phyloP scores from a whole-genome alignment of 2,113 vertebrate genomes.

The Anoura caudifer region DNA sequence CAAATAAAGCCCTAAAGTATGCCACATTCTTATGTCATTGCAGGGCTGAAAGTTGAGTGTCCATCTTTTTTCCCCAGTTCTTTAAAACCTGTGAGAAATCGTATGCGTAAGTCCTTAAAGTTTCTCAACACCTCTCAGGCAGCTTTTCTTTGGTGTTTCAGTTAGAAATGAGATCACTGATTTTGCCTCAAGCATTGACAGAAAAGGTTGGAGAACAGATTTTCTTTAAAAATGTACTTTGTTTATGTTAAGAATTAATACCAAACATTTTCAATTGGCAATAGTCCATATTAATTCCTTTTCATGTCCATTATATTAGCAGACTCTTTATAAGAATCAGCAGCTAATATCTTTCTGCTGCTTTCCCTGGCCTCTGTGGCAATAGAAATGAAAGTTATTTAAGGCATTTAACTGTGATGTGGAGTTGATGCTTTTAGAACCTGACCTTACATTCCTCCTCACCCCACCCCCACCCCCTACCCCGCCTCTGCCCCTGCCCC shows the following conservation, averaged over 20 bases:
- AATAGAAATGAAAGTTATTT: slow-evolving; percentile 44
- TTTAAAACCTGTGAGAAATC: background rate
- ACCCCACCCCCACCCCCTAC: too few relatives aligned
- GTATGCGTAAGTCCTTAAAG: background rate
- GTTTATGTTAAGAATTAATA: slow-evolving; percentile 1
- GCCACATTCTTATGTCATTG: background rate
- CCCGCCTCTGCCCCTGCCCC: too few relatives aligned
- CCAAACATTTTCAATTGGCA: slow-evolving; percentile 18
- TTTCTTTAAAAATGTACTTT: background rate
- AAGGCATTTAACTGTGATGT: slow-evolving; percentile 24
- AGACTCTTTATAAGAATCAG: slow-evolving; percentile 32
- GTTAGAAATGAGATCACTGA: slow-evolving; percentile 23
- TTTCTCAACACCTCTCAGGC: background rate
- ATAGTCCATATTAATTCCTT: background rate
- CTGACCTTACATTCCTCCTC: slow-evolving; percentile 12
- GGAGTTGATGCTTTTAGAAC: background rate
- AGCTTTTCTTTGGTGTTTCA: background rate
- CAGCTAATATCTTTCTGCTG: slow-evolving; percentile 42
- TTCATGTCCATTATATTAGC: slow-evolving; percentile 29
- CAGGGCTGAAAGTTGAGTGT: background rate
- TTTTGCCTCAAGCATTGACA: background rate
- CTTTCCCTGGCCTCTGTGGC: background rate
- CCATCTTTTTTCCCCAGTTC: background rate
- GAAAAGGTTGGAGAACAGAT: slow-evolving; percentile 12
- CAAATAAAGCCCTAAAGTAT: background rate